Percentiles rank a stretch among this genome's conserved stretches.
phyloP scores from a whole-genome alignment of 2,888 invertebrate species.

The Ellobium chinense region DNA sequence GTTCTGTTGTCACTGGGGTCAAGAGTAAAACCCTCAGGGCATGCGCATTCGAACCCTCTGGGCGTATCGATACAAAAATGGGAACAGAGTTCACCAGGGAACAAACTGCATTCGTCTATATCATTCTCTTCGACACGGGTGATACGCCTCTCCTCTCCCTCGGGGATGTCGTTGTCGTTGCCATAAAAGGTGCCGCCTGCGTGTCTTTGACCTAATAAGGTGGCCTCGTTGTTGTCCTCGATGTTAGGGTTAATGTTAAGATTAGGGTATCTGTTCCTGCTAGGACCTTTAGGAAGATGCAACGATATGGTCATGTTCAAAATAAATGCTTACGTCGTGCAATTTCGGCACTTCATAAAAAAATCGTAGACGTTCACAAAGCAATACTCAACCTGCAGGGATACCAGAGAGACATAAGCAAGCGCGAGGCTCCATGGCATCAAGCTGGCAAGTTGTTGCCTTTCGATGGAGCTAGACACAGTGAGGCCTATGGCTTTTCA shows the following conservation, averaged over 20 bases:
- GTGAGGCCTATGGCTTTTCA: too few relatives aligned
- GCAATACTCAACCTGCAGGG: too few relatives aligned
- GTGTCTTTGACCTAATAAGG: neutral
- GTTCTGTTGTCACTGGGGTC: conserved; percentile 70
- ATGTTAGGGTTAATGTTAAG: neutral
- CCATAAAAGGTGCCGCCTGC: neutral
- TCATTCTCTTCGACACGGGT: conserved; percentile 40
- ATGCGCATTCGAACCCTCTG: conserved; percentile 76
- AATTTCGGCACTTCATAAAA: too few relatives aligned
- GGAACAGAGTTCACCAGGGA: conserved; percentile 76
- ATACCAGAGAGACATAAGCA: too few relatives aligned
- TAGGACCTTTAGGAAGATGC: conserved; percentile 3
- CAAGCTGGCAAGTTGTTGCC: too few relatives aligned
- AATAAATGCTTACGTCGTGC: too few relatives aligned
- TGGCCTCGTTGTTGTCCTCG: neutral
- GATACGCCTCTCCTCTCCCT: neutral
- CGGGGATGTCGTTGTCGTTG: neutral
- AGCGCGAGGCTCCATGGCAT: too few relatives aligned
- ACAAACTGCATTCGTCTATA: conserved; percentile 71
- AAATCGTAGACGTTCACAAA: too few relatives aligned
- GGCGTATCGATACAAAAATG: conserved; percentile 75
- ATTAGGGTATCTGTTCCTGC: neutral
- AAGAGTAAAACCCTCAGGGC: conserved; percentile 71
- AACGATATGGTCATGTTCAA: too few relatives aligned
- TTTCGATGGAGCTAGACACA: too few relatives aligned